phyloP scores from a whole-genome alignment of 2,797 vertebrate genomes.

The Syndactyla subalaris region DNA sequence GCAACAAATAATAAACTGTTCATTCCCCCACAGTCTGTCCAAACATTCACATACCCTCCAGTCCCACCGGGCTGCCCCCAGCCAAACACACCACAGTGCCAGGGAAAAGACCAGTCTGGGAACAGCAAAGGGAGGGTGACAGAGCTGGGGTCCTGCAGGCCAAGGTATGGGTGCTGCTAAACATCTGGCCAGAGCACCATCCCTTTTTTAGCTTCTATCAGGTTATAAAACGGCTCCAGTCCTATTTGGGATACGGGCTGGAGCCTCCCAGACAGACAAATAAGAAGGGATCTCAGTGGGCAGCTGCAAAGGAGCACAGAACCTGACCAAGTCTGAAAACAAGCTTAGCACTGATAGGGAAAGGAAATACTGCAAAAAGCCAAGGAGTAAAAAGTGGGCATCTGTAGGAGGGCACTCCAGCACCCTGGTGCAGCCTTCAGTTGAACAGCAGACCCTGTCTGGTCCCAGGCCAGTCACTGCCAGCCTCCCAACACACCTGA shows the following conservation, averaged over 20 bases:
- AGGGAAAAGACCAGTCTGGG: neutral
- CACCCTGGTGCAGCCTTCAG: neutral
- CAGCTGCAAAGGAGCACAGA: neutral
- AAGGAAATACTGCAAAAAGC: neutral
- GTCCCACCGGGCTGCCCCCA: neutral
- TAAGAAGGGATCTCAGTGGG: neutral
- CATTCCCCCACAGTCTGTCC: neutral
- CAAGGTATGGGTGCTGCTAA: neutral
- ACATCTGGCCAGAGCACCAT: neutral
- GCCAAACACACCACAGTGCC: accelerated
- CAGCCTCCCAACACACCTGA: neutral
- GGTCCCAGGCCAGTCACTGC: neutral
- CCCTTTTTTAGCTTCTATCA: too few relatives aligned
- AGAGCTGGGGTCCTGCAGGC: neutral
- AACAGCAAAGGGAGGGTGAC: neutral
- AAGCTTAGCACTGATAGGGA: neutral
- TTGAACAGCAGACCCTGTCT: accelerated
- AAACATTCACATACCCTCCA: neutral
- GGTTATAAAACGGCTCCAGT: neutral
- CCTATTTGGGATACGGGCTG: neutral
- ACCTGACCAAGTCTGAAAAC: neutral
- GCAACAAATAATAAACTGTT: neutral
- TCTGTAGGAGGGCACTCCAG: neutral
- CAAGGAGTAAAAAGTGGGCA: neutral
- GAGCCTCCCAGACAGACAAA: neutral